Percentiles rank a stretch among this genome's conserved stretches.
Evolutionary conservation across 2,888 invertebrate genomes (phyloP).

Genomic region (Nymphalis urticae): DNA sequence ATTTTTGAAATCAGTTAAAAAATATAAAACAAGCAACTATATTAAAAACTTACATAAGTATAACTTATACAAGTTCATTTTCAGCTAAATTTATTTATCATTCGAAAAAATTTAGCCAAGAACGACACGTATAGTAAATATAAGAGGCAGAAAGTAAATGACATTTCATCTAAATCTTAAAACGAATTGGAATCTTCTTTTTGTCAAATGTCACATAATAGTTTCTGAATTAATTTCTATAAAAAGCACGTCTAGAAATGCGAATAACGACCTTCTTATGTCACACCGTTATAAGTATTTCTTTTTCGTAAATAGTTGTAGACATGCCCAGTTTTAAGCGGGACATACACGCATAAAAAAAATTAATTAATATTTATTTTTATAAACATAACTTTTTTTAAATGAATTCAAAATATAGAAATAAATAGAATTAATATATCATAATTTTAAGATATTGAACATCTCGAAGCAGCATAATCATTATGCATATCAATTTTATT

Average conservation of each 20-base stretch:
- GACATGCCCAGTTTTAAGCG: constrained; percentile 20
- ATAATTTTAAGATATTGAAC: too few species aligned
- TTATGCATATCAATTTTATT: too few species aligned
- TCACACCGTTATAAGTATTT: constrained; percentile 34
- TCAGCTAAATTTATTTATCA: too few species aligned
- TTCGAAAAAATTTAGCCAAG: background rate
- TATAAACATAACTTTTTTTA: too few species aligned
- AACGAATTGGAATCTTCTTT: constrained; percentile 25
- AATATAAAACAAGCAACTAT: too few species aligned
- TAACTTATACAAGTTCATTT: too few species aligned
- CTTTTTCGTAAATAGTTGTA: constrained; percentile 36
- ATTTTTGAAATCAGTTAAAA: too few species aligned
- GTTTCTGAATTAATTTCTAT: constrained; percentile 39
- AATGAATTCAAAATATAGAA: too few species aligned
- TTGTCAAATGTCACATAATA: constrained; percentile 36
- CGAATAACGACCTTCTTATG: constrained; percentile 40
- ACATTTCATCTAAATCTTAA: constrained; percentile 18
- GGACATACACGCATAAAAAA: constrained; percentile 6
- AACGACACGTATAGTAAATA: background rate
- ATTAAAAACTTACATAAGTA: too few species aligned
- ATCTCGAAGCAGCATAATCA: too few species aligned
- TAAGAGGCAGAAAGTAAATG: constrained; percentile 18
- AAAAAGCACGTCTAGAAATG: constrained; percentile 39
- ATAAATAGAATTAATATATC: too few species aligned
- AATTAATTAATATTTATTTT: too few species aligned